These are phyloP conservation scores for Pelagia noctiluca DNA, from an alignment of 30 jellyfish, hydroid and myxozoan genomes.

Conservation along the genomic window DNA sequence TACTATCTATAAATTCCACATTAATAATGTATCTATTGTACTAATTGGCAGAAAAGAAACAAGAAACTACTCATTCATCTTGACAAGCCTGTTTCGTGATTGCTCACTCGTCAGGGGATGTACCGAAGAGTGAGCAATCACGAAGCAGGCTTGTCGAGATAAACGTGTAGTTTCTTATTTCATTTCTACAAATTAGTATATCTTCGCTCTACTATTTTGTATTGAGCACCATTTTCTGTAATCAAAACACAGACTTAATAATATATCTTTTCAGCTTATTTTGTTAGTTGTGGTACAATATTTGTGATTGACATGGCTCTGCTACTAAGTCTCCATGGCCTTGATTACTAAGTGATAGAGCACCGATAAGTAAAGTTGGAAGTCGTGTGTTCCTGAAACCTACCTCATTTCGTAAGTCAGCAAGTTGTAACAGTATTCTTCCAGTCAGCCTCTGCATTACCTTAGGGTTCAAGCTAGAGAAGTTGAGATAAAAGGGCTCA, in stretches of 20 bases:
- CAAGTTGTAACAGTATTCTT: background rate
- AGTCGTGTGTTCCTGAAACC: background rate
- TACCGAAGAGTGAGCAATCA: background rate
- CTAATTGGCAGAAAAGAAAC: no score
- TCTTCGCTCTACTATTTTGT: no score
- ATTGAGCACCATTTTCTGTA: background rate
- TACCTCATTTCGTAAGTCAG: background rate
- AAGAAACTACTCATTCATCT: no score
- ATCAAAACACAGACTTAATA: background rate
- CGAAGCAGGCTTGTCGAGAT: background rate
- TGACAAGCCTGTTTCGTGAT: background rate
- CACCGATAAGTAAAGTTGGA: no score
- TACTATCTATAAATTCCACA: background rate
- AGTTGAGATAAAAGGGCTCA: background rate
- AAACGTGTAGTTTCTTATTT: no score
- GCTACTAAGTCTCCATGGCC: no score
- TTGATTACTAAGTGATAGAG: no score
- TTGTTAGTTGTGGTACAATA: background rate
- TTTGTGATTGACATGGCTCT: background rate
- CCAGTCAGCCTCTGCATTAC: background rate
- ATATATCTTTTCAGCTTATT: background rate
- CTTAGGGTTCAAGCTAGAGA: background rate
- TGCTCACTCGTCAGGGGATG: background rate
- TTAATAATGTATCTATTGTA: background rate
- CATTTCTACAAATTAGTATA: no score